Base-by-base conservation (phyloP, 2,797 vertebrate genomes). In the Sebastes itinus region DNA sequence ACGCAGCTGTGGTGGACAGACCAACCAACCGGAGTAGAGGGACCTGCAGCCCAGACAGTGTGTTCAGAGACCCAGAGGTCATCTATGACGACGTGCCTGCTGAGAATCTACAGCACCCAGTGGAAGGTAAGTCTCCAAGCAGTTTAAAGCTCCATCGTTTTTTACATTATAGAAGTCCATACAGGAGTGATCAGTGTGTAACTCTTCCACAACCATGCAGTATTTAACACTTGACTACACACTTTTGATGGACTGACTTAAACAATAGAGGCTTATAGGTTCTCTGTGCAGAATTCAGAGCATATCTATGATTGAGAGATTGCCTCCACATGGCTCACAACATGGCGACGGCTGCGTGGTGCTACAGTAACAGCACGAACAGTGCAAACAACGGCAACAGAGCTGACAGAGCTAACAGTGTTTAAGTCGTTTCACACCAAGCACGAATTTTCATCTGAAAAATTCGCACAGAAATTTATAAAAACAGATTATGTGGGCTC, bases 31-130 rank as follows among this genome's bases (percentile, higher is more conserved):
- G 22, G 49, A 54, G 16, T 6, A 20, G 13, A 7, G 14, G 5
- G 67, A 64, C 42, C 27, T n/a, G 38, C 23, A 38, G 20, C 23
- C 18, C 38, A 2, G 64, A 63, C 27, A 7, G 23, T 2, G 49
- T 20, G 27, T 14, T 20, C 71, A 59, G n/a, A 42, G 71, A 61
- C 67, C 25, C 64, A 3, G 82, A 83, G 9, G 85, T 85, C 8
- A 4, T 82, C 38, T 89, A 87, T 22, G 88, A 89, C 42, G 83
- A 87, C 0, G 83, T 89, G 1, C 83, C 88, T 54, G 23, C 67
- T 60, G 88, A 89, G 52, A 77, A 8, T 42, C 28, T 42, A 0
- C 83, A 72, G 23, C 59, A 49, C 4, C 46, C 63, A 10, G 38
- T 78, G 46, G 63, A 75, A n/a, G 74, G 88, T 81, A 63, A 76